A percentile compares a stretch with the other conserved stretches of the same genome.
phyloP scores from a whole-genome alignment of 2,888 invertebrate genomes.

The Parnassius glacialis region DNA sequence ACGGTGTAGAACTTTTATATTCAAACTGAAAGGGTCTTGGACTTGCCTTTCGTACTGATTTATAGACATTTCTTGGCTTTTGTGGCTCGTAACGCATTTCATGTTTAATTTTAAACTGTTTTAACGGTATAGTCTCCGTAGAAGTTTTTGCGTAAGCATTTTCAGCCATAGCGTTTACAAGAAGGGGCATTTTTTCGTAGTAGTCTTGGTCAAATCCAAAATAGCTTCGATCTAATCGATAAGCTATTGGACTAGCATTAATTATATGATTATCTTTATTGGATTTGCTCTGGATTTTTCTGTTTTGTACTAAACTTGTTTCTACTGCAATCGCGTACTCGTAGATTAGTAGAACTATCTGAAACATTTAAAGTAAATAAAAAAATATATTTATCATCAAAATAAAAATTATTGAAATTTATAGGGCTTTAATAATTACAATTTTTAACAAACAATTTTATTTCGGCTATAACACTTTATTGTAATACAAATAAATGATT shows the following conservation, averaged over 20 bases:
- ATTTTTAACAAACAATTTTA: background rate
- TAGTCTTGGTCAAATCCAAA: slow-evolving; percentile 74
- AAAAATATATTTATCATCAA: background rate
- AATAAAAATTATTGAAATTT: background rate
- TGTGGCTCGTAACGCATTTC: slow-evolving; percentile 27
- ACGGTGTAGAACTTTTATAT: slow-evolving; percentile 61
- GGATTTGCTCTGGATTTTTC: slow-evolving; percentile 38
- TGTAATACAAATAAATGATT: background rate
- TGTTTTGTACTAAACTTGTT: slow-evolving; percentile 67
- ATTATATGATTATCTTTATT: slow-evolving; percentile 37
- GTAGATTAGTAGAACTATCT: slow-evolving; percentile 77
- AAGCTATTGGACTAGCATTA: slow-evolving; percentile 59
- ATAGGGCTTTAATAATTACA: background rate
- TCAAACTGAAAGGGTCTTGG: slow-evolving; percentile 77
- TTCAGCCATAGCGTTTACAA: slow-evolving; percentile 73
- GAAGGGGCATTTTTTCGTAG: slow-evolving; percentile 71
- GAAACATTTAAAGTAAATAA: slow-evolving; percentile 42
- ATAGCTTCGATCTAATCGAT: slow-evolving; percentile 63
- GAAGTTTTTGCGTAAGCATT: slow-evolving; percentile 56
- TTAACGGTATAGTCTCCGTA: slow-evolving; percentile 42
- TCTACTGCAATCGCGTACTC: slow-evolving; percentile 75
- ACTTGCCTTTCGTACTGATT: slow-evolving; percentile 60
- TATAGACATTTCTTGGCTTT: slow-evolving; percentile 34
- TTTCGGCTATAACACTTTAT: background rate
- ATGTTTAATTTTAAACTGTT: slow-evolving; percentile 29